A percentile compares a stretch with the other conserved stretches of the same genome.
These are phyloP conservation scores for Lutjanus campechanus DNA, from an alignment of 2,797 vertebrate species.

Conservation along the genomic window DNA sequence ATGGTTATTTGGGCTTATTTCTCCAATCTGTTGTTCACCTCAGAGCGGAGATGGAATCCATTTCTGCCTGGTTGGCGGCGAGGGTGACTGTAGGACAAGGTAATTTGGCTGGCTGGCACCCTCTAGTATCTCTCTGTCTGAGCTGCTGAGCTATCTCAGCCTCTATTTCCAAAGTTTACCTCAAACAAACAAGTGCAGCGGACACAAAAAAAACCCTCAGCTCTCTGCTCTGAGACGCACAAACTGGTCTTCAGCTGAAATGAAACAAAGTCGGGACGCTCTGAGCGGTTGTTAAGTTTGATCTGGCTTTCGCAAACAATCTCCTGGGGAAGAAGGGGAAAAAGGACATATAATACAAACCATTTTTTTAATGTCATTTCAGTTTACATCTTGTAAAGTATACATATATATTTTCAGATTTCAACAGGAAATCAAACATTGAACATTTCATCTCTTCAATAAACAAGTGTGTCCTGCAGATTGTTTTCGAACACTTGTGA, in stretches of 20 bases:
- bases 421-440: slow-evolving; percentile 45
- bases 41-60: slow-evolving; percentile 76
- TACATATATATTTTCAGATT: slow-evolving; percentile 21
- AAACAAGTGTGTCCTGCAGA: not conserved
- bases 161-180: slow-evolving; percentile 71
- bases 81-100: slow-evolving; percentile 71
- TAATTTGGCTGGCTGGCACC: slow-evolving; percentile 74
- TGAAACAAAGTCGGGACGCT: slow-evolving; percentile 39
- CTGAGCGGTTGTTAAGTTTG: slow-evolving; percentile 33
- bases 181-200: slow-evolving; percentile 67
- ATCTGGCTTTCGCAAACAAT: slow-evolving; percentile 48
- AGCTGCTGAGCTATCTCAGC: slow-evolving; percentile 60
- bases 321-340: slow-evolving; percentile 14
- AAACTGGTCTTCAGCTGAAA: slow-evolving; percentile 46
- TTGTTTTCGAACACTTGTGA: not conserved
- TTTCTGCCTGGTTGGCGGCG: slow-evolving; percentile 71
- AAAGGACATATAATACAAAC: slow-evolving; percentile 29
- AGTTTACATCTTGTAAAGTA: slow-evolving; percentile 44
- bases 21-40: slow-evolving; percentile 78
- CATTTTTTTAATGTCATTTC: slow-evolving; percentile 44
- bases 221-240: slow-evolving; percentile 30
- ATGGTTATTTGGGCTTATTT: slow-evolving; percentile 78
- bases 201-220: slow-evolving; percentile 25
- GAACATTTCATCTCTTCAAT: slow-evolving; percentile 47
- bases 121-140: slow-evolving; percentile 64